Evolutionary conservation across 1,140 invertebrate species (phyloP).

Genomic region (Ceratoteleas bidentatus): DNA sequence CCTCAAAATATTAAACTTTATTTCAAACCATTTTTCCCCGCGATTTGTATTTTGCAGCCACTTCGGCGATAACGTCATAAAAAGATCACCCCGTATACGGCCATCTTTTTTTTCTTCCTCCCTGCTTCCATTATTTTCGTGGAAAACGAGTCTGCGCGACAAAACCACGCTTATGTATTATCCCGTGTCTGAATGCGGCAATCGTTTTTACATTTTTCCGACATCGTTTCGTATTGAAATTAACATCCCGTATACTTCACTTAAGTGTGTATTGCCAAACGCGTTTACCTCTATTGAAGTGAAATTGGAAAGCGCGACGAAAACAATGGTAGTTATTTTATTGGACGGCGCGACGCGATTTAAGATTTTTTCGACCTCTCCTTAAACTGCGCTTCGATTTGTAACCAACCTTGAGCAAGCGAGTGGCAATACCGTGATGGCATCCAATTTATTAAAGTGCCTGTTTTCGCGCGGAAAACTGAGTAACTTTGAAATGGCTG

Average conservation of each 20-base stretch:
- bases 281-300: constrained; percentile 35
- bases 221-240: constrained; percentile 26
- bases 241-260: constrained; percentile 33
- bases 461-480: constrained; percentile 22
- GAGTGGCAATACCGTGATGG: constrained; percentile 38
- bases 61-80: too few species aligned
- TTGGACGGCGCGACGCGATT: constrained; percentile 35
- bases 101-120: not conserved
- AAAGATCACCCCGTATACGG: too few species aligned
- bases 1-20: too few species aligned
- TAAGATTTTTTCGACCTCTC: constrained; percentile 44
- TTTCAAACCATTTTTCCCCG: too few species aligned
- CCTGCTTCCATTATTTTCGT: not conserved
- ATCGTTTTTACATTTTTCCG: constrained; percentile 12
- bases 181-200: not conserved
- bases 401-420: constrained; percentile 47
- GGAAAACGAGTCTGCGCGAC: not conserved
- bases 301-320: constrained; percentile 37
- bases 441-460: constrained; percentile 59
- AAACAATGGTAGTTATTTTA: constrained; percentile 53
- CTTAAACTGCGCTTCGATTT: constrained; percentile 53
- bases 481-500: constrained; percentile 13
- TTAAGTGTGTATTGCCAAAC: constrained; percentile 32
- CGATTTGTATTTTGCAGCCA: too few species aligned
- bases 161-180: constrained; percentile 12